phyloP scores from a whole-genome alignment of 2,797 vertebrate genomes.

The Cynodonichthys magdalenae region DNA sequence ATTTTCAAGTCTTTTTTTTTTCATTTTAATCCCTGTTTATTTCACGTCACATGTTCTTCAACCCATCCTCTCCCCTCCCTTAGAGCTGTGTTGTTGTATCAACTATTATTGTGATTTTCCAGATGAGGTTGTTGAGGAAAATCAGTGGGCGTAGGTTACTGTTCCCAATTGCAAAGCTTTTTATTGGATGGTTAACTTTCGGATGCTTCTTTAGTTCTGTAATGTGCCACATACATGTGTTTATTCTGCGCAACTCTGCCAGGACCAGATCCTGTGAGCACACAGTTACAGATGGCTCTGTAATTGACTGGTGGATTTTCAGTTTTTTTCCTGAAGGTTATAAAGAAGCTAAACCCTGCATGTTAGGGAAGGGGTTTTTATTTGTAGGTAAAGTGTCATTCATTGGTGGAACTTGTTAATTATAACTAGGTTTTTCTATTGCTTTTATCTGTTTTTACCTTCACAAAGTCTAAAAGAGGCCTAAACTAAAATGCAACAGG shows the following conservation, averaged over 20 bases:
- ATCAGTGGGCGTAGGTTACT: not conserved
- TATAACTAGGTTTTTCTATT: conserved; percentile 24
- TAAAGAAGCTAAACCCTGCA: not conserved
- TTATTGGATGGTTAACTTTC: conserved; percentile 10
- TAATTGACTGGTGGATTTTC: conserved; percentile 4
- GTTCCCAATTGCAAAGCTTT: conserved; percentile 9
- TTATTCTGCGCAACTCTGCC: conserved; percentile 6
- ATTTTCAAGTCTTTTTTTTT: not conserved
- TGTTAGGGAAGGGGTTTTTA: not conserved
- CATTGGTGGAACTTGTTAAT: conserved; percentile 19
- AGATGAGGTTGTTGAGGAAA: conserved; percentile 11
- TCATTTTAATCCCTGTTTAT: conserved; percentile 26
- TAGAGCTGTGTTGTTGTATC: conserved; percentile 23
- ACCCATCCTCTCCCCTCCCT: conserved; percentile 34
- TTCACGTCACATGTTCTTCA: conserved; percentile 46
- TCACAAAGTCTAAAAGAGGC: not conserved
- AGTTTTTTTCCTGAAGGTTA: conserved; percentile 20
- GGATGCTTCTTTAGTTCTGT: not conserved
- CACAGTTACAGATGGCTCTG: not conserved
- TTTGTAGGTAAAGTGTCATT: conserved; percentile 10
- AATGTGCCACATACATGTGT: conserved; percentile 14
- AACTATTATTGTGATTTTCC: conserved; percentile 16
- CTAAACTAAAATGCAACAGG: not conserved
- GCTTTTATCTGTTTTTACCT: not conserved
- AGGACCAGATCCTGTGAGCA: not conserved